Evolutionary conservation across 2,888 invertebrate species (phyloP), one percentile per base, ranked within the genome.

Genomic region (Polyommatus iphigenia): DNA sequence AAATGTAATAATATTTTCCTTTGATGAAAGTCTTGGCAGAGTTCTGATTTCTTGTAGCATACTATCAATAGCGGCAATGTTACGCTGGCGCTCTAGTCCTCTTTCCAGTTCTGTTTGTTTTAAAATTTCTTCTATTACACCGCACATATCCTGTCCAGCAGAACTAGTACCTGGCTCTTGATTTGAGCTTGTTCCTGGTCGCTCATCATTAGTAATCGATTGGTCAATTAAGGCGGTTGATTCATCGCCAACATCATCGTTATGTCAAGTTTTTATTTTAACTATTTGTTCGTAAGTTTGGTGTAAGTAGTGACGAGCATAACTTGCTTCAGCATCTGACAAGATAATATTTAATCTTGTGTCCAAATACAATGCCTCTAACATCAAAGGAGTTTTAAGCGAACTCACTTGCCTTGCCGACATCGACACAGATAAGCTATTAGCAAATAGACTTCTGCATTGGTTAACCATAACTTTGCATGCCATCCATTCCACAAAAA

Each of bases 1-100:
- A 57, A 57, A 57, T 57, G 57, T 57, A 29, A 24, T 76, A 76
- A 76, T 76, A 76, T 76, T 54, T 57, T 76, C 54, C 54, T 76
- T 24, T 57, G 54, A 76, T 24, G 57, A 54, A 32, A 76, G 54
- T 32, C 59, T 57, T 20, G 76, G 76, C 57, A 57, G 57, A 76
- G 6, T 57, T 59, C 76, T 57, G 29, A 59, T 57, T 36, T 76
- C 54, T 29, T 50, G 24, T 24, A 76, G 18, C 57, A 76, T 76
- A 54, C 76, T 24, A 57, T 76, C 76, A 76, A 76, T 57, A 57
- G 57, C 57, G 57, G 18, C 20, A n/a, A 57, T 57, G 57, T 57
- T 57, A n/a, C 57, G 57, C 57, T 57, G 57, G 57, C 57, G 57
- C 57, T 57, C 57, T 57, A 57, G 57, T 57, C 57, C 57, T 57